phyloP scores from a whole-genome alignment of 2,113 vertebrate species.

The Panthera uncia region DNA sequence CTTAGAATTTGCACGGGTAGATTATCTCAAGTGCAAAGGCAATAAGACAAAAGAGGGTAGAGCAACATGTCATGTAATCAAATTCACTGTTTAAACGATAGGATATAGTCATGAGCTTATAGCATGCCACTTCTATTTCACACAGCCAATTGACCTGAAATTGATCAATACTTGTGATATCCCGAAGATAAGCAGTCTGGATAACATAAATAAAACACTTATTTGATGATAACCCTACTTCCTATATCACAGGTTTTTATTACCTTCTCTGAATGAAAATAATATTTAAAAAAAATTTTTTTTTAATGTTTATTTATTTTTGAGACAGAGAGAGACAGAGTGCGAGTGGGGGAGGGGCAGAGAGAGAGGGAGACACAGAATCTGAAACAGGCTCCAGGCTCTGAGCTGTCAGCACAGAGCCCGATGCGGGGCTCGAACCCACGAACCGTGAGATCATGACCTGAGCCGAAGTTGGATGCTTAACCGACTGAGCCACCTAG shows the following conservation, averaged over 20 bases:
- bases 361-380: no score
- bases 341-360: no score
- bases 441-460: no score
- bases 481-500: no score
- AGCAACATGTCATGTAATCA: neutral
- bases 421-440: no score
- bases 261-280: constrained; percentile 65
- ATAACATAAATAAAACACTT: constrained; percentile 57
- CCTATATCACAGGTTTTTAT: constrained; percentile 69
- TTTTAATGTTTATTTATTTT: no score
- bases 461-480: no score
- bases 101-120: constrained; percentile 23
- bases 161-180: constrained; percentile 44
- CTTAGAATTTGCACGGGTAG: neutral
- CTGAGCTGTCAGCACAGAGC: no score
- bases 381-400: no score
- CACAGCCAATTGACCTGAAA: constrained; percentile 20
- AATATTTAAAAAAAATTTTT: neutral
- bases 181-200: constrained; percentile 28
- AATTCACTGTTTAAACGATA: neutral
- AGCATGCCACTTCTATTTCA: constrained; percentile 19
- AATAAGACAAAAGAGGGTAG: neutral
- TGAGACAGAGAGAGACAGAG: no score
- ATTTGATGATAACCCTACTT: constrained; percentile 64
- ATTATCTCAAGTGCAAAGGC: constrained; percentile 26